phyloP scores from a whole-genome alignment of 2,797 vertebrate genomes.

The Gouania willdenowi region DNA sequence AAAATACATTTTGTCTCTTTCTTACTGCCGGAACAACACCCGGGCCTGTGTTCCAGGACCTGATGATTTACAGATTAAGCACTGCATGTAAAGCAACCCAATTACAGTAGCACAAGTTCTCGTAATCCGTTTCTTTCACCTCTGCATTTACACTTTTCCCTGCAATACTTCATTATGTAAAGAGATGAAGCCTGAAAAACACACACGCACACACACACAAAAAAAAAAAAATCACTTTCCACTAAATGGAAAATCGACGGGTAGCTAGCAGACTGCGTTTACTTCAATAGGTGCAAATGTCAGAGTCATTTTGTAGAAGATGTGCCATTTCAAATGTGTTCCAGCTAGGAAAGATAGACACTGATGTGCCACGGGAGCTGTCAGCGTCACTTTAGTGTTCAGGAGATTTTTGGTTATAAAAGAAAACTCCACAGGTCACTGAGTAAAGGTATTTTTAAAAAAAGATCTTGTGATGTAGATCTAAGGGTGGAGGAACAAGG shows the following conservation, averaged over 20 bases:
- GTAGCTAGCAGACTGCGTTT: constrained; percentile 25
- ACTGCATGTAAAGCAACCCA: too few species aligned
- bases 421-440: background rate
- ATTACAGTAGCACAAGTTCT: too few species aligned
- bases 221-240: background rate
- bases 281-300: constrained; percentile 27
- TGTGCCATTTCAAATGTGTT: constrained; percentile 31
- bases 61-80: too few species aligned
- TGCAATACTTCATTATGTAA: constrained; percentile 13
- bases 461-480: too few species aligned
- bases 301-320: constrained; percentile 32
- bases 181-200: constrained; percentile 9
- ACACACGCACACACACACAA: background rate
- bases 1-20: too few species aligned
- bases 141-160: too few species aligned
- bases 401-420: constrained; percentile 10
- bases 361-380: constrained; percentile 2
- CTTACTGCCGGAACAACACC: too few species aligned
- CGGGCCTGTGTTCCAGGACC: too few species aligned
- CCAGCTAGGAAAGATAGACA: constrained; percentile 10
- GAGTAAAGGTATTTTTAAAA: background rate
- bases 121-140: too few species aligned
- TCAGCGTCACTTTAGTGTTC: constrained; percentile 17
- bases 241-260: constrained; percentile 32
- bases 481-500: constrained; percentile 3